phyloP scores from a whole-genome alignment of 2,888 invertebrate species.

The Harpalus rufipes region DNA sequence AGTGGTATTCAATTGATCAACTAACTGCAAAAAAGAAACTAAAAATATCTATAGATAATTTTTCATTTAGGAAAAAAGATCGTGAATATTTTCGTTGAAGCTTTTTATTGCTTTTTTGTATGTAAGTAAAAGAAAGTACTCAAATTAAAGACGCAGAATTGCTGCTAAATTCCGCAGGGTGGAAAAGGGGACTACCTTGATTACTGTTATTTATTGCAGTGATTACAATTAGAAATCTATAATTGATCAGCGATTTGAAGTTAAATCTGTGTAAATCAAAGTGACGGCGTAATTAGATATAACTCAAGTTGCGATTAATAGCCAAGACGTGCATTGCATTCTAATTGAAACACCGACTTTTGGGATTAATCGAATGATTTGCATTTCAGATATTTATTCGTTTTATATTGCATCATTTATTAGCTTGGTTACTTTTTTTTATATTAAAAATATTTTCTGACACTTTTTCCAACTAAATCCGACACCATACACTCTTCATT shows the following conservation, averaged over 20 bases:
- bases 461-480: no score
- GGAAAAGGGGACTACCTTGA: neutral
- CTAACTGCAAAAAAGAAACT: neutral
- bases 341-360: slow-evolving; percentile 35
- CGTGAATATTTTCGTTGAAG: no score
- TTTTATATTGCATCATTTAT: neutral
- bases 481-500: no score
- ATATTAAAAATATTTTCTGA: no score
- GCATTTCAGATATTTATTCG: slow-evolving; percentile 16
- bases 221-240: slow-evolving; percentile 3
- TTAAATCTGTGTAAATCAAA: slow-evolving; percentile 61
- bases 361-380: slow-evolving; percentile 33
- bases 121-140: neutral
- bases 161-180: neutral
- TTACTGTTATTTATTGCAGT: slow-evolving; percentile 1
- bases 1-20: neutral
- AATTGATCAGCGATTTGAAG: slow-evolving; percentile 33
- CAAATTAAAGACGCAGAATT: neutral
- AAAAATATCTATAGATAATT: no score
- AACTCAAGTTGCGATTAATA: slow-evolving; percentile 62
- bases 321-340: slow-evolving; percentile 44
- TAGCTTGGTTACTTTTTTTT: no score
- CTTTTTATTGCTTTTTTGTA: no score
- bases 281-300: slow-evolving; percentile 62
- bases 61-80: no score